phyloP scores from a whole-genome alignment of 2,113 vertebrate genomes.

The Meriones unguiculatus region DNA sequence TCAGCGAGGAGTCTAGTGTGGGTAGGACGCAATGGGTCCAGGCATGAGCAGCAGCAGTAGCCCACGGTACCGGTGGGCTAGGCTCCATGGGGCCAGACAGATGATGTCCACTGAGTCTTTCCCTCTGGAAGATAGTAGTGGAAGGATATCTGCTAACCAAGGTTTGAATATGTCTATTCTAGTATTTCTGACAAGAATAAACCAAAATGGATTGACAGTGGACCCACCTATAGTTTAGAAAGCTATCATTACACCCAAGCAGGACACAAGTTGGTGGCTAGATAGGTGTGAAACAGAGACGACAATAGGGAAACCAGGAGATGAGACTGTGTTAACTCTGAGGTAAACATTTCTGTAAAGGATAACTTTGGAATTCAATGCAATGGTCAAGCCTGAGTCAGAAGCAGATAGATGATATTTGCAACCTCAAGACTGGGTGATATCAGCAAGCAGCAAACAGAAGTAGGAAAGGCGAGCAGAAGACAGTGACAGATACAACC shows the following conservation, averaged over 20 bases:
- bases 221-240: neutral
- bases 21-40: neutral
- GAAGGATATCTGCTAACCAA: neutral
- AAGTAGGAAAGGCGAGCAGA: neutral
- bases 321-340: neutral
- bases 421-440: neutral
- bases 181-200: neutral
- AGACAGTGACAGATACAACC: neutral
- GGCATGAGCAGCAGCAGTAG: neutral
- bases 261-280: neutral
- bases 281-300: neutral
- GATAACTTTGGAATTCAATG: neutral
- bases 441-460: neutral
- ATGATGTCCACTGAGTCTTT: no score
- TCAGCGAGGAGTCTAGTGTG: neutral
- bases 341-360: neutral
- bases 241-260: neutral
- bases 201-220: neutral
- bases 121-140: neutral
- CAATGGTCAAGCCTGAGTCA: neutral
- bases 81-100: neutral
- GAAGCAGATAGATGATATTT: neutral
- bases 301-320: neutral
- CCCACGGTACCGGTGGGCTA: no score
- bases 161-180: neutral